phyloP scores from a whole-genome alignment of 2,888 invertebrate species.

The Diarsia mendica region DNA sequence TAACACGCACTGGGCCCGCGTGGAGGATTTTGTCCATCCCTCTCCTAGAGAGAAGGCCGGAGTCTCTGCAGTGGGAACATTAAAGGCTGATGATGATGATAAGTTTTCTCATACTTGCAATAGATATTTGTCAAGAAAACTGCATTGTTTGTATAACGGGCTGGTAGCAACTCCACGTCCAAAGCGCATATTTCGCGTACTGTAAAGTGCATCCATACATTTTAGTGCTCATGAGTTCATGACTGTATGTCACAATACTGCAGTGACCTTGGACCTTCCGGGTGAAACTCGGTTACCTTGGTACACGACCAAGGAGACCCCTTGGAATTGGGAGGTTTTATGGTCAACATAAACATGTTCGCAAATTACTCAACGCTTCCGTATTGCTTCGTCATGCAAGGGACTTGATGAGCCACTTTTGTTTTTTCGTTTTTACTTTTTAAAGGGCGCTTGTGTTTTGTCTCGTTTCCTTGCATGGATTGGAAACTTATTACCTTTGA shows the following conservation, averaged over 20 bases:
- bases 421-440: conserved; percentile 10
- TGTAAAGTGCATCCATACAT: background rate
- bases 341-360: conserved; percentile 51
- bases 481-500: background rate
- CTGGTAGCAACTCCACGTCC: no score
- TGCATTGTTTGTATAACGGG: no score
- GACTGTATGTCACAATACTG: conserved; percentile 29
- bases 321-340: conserved; percentile 58
- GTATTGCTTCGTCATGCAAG: conserved; percentile 49
- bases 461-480: background rate
- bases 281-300: conserved; percentile 57
- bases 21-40: no score
- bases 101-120: no score
- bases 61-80: no score
- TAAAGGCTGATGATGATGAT: no score
- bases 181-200: background rate
- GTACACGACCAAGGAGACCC: conserved; percentile 48
- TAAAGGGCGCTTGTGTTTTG: background rate
- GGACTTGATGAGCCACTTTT: background rate
- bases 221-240: background rate
- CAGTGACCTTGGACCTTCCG: conserved; percentile 64
- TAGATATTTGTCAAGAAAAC: no score
- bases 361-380: conserved; percentile 51
- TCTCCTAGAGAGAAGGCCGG: no score
- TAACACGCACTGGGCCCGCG: no score